Conservation (phyloP, 2,113 vertebrate genomes). For the Gadus chalcogrammus region DNA sequence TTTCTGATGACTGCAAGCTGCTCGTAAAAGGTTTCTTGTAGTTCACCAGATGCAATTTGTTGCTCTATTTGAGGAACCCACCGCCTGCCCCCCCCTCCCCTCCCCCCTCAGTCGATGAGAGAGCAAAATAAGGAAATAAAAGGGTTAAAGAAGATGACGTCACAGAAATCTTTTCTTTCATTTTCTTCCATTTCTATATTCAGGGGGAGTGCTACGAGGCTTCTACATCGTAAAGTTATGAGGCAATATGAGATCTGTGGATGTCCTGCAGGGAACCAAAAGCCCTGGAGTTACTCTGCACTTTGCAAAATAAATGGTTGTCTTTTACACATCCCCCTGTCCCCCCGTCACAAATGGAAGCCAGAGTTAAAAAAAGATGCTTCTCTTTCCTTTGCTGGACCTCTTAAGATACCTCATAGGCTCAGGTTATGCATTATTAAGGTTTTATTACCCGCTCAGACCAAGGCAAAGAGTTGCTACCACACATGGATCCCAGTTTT, state of each 20-base stretch:
- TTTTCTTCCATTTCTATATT: background rate
- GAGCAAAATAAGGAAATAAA: background rate
- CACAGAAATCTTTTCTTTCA: background rate
- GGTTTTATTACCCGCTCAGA: background rate
- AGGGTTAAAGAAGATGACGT: background rate
- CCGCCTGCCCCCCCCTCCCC: background rate
- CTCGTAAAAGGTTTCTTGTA: slow-evolving; percentile 23
- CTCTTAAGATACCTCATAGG: slow-evolving; percentile 23
- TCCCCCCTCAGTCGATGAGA: slow-evolving; percentile 4
- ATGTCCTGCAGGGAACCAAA: slow-evolving; percentile 15
- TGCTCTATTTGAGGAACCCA: background rate
- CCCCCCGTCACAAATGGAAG: background rate
- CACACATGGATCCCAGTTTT: background rate
- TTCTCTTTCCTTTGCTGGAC: slow-evolving; percentile 9
- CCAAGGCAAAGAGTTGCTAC: background rate
- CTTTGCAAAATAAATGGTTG: slow-evolving; percentile 46
- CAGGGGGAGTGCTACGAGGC: background rate
- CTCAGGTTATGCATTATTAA: background rate
- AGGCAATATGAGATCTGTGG: slow-evolving; percentile 23
- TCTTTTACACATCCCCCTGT: slow-evolving; percentile 25
- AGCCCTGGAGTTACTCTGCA: slow-evolving; percentile 36
- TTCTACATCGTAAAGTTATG: slow-evolving; percentile 2
- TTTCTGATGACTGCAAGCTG: slow-evolving; percentile 8
- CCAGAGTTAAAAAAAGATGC: background rate
- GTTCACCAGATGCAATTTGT: slow-evolving; percentile 4